Percentiles rank a stretch among this genome's conserved stretches.
These are phyloP conservation scores for Goniozus legneri DNA, from an alignment of 1,140 invertebrate genomes.

Conservation along the genomic window DNA sequence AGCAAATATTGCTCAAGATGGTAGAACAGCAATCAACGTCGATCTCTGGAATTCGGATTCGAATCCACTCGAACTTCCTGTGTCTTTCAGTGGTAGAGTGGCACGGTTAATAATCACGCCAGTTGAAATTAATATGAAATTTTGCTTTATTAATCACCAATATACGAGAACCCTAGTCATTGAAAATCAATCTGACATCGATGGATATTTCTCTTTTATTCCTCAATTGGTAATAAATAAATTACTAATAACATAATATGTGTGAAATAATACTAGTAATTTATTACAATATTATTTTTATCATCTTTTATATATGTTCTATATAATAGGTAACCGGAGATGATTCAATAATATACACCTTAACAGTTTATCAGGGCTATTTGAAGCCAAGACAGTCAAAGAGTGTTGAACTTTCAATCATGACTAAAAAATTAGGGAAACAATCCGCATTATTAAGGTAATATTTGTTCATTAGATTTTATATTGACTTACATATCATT, in stretches of 20 bases:
- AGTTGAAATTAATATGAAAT: conserved; percentile 26
- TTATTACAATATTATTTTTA: conserved; percentile 1
- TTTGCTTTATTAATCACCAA: conserved; percentile 38
- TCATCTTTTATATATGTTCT: background rate
- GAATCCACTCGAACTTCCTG: conserved; percentile 28
- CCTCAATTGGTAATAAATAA: conserved; percentile 31
- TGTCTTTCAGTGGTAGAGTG: conserved; percentile 24
- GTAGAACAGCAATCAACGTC: conserved; percentile 22
- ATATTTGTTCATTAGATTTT: background rate
- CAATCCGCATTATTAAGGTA: conserved; percentile 27
- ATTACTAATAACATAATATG: background rate
- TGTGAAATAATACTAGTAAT: background rate
- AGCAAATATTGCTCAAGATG: conserved; percentile 27
- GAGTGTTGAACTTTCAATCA: conserved; percentile 27
- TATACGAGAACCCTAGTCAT: conserved; percentile 28
- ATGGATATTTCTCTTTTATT: conserved; percentile 38
- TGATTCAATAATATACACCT: conserved; percentile 24
- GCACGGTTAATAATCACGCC: conserved; percentile 28
- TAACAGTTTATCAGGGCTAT: conserved; percentile 29
- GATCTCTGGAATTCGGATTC: conserved; percentile 32
- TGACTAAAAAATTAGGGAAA: conserved; percentile 26
- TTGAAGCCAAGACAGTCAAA: conserved; percentile 28
- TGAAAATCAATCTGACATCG: conserved; percentile 33
- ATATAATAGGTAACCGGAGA: conserved; percentile 17
- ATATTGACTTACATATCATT: background rate